A percentile compares a stretch with the other conserved stretches of the same genome.
Evolutionary conservation across 2,888 invertebrate genomes (phyloP).

Genomic region (Dusona sp.): DNA sequence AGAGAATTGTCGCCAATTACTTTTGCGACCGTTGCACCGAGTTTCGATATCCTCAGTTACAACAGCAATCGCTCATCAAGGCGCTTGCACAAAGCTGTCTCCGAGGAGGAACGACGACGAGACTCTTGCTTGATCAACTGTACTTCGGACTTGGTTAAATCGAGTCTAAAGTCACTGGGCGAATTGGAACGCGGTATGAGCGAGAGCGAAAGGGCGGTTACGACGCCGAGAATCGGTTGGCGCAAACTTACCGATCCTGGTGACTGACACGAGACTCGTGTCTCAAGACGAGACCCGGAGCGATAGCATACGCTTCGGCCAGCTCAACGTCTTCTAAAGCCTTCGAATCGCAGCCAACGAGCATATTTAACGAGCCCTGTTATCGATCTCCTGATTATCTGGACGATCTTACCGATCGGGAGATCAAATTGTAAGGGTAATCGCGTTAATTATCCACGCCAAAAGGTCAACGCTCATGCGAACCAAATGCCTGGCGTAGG

Average conservation of each 20-base stretch:
- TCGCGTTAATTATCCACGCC: not conserved
- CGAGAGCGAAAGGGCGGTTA: constrained; percentile 80
- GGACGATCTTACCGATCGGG: not conserved
- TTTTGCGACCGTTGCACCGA: constrained; percentile 34
- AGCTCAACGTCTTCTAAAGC: constrained; percentile 33
- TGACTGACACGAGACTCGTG: constrained; percentile 86
- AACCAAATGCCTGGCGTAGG: constrained; percentile 73
- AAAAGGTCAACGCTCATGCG: constrained; percentile 67
- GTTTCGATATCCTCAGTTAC: not conserved
- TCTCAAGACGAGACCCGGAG: constrained; percentile 75
- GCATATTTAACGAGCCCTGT: not conserved
- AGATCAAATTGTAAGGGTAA: not conserved
- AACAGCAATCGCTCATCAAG: not conserved
- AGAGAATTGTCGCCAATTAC: constrained; percentile 72
- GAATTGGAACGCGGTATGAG: constrained; percentile 81
- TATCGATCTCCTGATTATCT: constrained; percentile 24
- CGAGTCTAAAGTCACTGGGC: constrained; percentile 63
- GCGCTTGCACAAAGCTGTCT: not conserved
- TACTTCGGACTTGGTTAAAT: constrained; percentile 5
- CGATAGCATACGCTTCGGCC: constrained; percentile 82
- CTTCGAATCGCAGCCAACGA: not conserved
- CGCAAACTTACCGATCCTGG: constrained; percentile 86
- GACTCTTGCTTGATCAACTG: constrained; percentile 37
- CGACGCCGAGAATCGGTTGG: constrained; percentile 84
- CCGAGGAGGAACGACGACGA: constrained; percentile 27